Base-by-base conservation (phyloP, 2,888 invertebrate genomes). In the Patella pellucida region DNA sequence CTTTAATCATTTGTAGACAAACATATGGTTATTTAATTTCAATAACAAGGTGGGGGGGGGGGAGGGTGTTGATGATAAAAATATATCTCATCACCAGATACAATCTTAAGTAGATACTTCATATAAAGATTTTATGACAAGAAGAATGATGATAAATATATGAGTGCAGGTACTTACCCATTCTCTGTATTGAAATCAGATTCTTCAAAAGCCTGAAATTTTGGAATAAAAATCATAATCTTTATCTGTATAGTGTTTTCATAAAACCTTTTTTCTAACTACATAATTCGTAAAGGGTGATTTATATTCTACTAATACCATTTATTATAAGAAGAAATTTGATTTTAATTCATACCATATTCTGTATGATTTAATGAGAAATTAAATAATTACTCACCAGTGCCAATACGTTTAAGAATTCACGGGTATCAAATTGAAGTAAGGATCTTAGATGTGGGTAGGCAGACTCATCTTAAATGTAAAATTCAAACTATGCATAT, bases 381-480 rank as follows among this genome's bases (percentile, higher is more conserved):
- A 51, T 3, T 71, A 50, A 68, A 52, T 19, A 51, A 16, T 15
- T 23, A 51, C 82, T 80, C 81, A 89, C 92, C 89, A 96, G 92
- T 41, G 95, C 94, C 73, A 96, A 92, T 5, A 96, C 96, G 90
- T 96, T 96, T 67, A 96, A 92, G 83, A 96, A 96, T 87, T 96
- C 97, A 73, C 95, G 93, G 0, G 95, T 95, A 89, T 97, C 96
- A 88, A 96, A 97, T 83, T 94, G 93, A 12, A 97, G 91, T 70
- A 97, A 91, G 0, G 95, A 94, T 80, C 95, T 85, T 68, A 92
- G 81, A 75, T 88, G 85, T 5, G 89, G 90, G 79, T 88, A 90
- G 11, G 83, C 82, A 2, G 85, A 83, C 78, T 90, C 90, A 77
- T 85, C 88, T 84, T 79, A 31, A 77, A 79, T 68, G 51, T 41